Percentiles rank a stretch among this genome's conserved stretches.
Conservation (phyloP, 2,113 vertebrate species). For the Dolichotis patagonum region DNA sequence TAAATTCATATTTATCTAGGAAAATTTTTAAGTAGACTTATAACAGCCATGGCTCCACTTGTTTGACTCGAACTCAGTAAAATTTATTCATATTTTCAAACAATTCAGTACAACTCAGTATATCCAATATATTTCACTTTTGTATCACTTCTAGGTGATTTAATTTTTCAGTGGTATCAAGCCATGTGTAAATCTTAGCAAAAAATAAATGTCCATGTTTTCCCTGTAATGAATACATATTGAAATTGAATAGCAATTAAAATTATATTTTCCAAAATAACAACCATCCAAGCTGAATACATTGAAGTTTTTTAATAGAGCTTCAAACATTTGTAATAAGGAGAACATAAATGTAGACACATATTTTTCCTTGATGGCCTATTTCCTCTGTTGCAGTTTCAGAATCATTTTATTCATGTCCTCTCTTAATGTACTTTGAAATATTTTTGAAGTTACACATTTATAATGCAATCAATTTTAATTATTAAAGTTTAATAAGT, state of each 20-base stretch:
- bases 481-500: constrained; percentile 2
- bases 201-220: constrained; percentile 14
- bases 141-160: background rate
- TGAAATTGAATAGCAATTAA: background rate
- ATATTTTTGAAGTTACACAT: background rate
- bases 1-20: background rate
- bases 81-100: background rate
- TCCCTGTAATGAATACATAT: background rate
- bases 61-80: constrained; percentile 1
- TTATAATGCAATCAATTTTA: background rate
- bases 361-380: background rate
- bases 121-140: background rate
- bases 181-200: background rate
- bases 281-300: constrained; percentile 18
- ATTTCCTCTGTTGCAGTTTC: background rate
- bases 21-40: background rate
- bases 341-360: background rate
- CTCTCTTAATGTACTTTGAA: background rate
- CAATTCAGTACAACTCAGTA: background rate
- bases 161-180: constrained; percentile 1
- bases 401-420: background rate
- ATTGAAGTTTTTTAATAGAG: background rate
- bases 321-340: background rate
- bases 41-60: background rate
- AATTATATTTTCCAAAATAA: constrained; percentile 35